phyloP scores from a whole-genome alignment of 2,797 vertebrate genomes.

The Sebastes kiyomatsui region DNA sequence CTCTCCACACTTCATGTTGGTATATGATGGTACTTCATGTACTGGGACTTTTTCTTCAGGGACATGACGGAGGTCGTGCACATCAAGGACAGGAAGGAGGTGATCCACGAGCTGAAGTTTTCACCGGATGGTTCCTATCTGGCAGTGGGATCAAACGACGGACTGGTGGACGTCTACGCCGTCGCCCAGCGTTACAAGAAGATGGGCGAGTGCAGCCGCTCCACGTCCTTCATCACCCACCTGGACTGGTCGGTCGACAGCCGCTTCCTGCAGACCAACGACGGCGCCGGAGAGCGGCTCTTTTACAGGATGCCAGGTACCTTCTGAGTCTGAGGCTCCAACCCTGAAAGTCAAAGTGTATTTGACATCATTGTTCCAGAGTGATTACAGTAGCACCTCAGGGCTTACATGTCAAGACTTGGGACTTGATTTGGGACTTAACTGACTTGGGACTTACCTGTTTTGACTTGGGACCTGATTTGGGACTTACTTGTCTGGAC shows the following conservation, averaged over 20 bases:
- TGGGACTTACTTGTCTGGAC: background rate
- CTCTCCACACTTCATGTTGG: background rate
- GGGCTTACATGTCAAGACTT: background rate
- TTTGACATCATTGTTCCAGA: background rate
- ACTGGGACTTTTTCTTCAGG: slow-evolving; percentile 66
- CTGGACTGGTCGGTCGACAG: slow-evolving; percentile 97
- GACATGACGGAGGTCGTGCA: slow-evolving; percentile 99
- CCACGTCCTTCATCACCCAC: slow-evolving; percentile 93
- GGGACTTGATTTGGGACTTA: background rate
- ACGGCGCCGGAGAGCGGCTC: slow-evolving; percentile 89
- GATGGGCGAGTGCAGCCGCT: slow-evolving; percentile 92
- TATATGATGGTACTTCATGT: background rate
- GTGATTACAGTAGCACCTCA: background rate
- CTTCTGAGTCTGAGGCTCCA: background rate
- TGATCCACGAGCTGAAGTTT: slow-evolving; percentile 97
- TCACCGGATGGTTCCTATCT: slow-evolving; percentile 93
- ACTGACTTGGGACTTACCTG: background rate
- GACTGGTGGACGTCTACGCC: slow-evolving; percentile 91
- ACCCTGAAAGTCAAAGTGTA: background rate
- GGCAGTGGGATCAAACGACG: slow-evolving; percentile 94
- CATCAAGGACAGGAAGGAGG: slow-evolving; percentile 96
- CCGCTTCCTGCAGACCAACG: slow-evolving; percentile 94
- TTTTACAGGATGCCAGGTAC: slow-evolving; percentile 93
- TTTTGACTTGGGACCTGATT: background rate
- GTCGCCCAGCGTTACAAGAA: slow-evolving; percentile 95